These are phyloP conservation scores for Ispidina lecontei DNA, from an alignment of 2,797 vertebrate species.

Conservation along the genomic window DNA sequence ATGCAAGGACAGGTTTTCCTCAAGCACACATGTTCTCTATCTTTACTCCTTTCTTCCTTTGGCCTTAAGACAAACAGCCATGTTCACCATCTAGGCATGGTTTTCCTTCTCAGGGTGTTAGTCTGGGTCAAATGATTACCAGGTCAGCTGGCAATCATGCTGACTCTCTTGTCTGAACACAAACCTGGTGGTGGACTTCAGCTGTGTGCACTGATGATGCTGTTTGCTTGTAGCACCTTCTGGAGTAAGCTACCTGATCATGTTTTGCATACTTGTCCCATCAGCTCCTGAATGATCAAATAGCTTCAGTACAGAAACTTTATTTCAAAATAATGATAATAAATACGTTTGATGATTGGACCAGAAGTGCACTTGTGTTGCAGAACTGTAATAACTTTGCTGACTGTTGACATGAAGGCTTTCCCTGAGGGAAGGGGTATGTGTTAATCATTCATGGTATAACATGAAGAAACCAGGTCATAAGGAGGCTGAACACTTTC, in stretches of 20 bases:
- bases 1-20: background rate
- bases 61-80: background rate
- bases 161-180: background rate
- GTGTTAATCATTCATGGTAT: conserved; percentile 20
- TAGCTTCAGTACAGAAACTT: background rate
- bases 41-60: background rate
- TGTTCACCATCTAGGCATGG: background rate
- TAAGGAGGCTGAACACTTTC: conserved; percentile 32
- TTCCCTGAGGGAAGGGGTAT: background rate
- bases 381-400: background rate
- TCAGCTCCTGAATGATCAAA: background rate
- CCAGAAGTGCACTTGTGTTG: background rate
- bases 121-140: background rate
- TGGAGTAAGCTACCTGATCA: background rate
- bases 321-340: background rate
- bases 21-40: background rate
- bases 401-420: background rate
- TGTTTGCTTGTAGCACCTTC: background rate
- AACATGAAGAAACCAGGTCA: conserved; percentile 15
- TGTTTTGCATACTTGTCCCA: background rate
- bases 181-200: background rate
- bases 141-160: background rate
- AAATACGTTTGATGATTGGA: background rate
- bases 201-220: background rate
- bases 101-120: background rate